These are phyloP conservation scores for Emys orbicularis DNA, from an alignment of 2,797 vertebrate species.

Conservation along the genomic window DNA sequence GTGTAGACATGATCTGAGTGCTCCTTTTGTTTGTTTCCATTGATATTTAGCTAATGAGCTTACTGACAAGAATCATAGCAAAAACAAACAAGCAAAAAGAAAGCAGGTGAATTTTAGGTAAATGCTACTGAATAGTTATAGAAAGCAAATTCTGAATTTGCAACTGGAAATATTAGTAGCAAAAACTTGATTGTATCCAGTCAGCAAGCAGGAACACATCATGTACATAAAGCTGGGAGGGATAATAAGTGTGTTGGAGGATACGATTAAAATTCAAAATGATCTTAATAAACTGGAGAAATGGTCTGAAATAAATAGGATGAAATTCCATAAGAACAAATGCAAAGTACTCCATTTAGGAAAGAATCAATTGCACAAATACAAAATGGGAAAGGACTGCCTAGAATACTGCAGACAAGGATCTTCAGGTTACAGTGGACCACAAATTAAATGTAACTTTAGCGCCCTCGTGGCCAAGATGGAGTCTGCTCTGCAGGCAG, in stretches of 20 bases:
- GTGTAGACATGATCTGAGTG: background rate
- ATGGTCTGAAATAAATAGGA: background rate
- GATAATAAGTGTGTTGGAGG: background rate
- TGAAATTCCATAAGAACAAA: background rate
- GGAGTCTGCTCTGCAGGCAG: no score
- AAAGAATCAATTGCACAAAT: background rate
- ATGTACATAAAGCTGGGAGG: background rate
- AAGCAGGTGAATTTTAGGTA: background rate
- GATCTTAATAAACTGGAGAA: background rate
- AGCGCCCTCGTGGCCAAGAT: no score
- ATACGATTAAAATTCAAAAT: background rate
- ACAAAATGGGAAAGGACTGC: background rate
- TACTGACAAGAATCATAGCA: background rate
- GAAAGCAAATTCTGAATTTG: background rate
- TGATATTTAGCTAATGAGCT: background rate
- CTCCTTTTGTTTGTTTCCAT: constrained; percentile 6
- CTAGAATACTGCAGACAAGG: background rate
- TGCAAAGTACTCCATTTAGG: background rate
- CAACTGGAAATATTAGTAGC: background rate
- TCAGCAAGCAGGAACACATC: background rate
- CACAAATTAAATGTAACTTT: background rate
- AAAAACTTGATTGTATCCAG: background rate
- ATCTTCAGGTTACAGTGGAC: background rate
- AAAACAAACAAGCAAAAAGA: background rate
- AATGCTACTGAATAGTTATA: background rate